phyloP scores from a whole-genome alignment of 2,113 vertebrate genomes.

The Callocephalon fimbriatum region DNA sequence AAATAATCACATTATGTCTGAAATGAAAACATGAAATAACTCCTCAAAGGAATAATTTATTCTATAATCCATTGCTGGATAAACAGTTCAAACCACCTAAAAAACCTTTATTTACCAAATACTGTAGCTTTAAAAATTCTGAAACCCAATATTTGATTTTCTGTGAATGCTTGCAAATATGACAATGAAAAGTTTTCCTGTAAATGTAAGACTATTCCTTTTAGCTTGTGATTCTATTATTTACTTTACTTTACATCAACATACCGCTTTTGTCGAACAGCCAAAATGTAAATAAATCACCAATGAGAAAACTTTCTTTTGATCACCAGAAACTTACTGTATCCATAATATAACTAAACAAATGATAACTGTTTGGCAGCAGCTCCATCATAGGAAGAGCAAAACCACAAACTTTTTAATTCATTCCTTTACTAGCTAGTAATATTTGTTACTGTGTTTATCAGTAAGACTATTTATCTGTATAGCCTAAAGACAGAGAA shows the following conservation, averaged over 20 bases:
- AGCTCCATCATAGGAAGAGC: not conserved
- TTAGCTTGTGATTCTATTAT: not conserved
- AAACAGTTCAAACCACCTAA: not conserved
- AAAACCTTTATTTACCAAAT: not conserved
- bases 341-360: not conserved
- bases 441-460: not conserved
- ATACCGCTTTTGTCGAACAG: not conserved
- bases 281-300: not conserved
- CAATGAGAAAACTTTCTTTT: not conserved
- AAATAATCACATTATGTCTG: slow-evolving; percentile 63
- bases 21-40: slow-evolving; percentile 58
- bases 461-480: not conserved
- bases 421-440: not conserved
- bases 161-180: not conserved
- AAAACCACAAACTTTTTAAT: accelerated
- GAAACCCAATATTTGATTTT: not conserved
- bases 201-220: not conserved
- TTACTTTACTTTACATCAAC: not conserved
- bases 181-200: not conserved
- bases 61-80: not conserved
- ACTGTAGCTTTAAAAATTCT: not conserved
- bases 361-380: not conserved
- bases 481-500: not conserved
- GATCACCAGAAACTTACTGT: slow-evolving; percentile 30
- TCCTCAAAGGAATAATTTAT: slow-evolving; percentile 36